phyloP scores from a whole-genome alignment of 1,140 invertebrate genomes.

The Armadillidium nasatum region DNA sequence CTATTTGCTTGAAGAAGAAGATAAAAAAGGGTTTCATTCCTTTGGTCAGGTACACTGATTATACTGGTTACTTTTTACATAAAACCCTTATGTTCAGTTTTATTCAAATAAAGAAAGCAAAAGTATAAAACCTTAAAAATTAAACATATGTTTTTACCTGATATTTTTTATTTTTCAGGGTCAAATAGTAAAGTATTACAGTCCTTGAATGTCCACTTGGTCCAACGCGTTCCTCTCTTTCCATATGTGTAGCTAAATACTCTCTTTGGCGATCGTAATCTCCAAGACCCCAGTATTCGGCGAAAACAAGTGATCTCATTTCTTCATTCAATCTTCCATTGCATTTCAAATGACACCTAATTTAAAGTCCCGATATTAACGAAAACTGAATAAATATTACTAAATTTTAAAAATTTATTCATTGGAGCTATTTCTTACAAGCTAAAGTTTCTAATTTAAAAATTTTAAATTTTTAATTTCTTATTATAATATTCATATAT shows the following conservation, averaged over 20 bases:
- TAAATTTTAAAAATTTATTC: not conserved
- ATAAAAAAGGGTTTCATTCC: not conserved
- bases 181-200: constrained; percentile 42
- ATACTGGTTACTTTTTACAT: too few species aligned
- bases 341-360: constrained; percentile 39
- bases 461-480: too few species aligned
- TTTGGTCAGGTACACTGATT: too few species aligned
- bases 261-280: constrained; percentile 42
- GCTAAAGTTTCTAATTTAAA: too few species aligned
- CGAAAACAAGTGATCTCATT: constrained; percentile 35
- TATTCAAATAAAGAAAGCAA: too few species aligned
- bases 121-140: too few species aligned
- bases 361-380: too few species aligned
- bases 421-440: too few species aligned
- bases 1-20: too few species aligned
- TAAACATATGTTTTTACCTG: constrained; percentile 27
- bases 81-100: too few species aligned
- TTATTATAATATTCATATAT: too few species aligned
- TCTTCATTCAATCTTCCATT: constrained; percentile 37
- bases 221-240: constrained; percentile 40
- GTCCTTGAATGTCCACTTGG: constrained; percentile 38
- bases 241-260: constrained; percentile 41
- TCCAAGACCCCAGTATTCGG: constrained; percentile 42
- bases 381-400: too few species aligned
- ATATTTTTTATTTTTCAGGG: constrained; percentile 32